Conservation (phyloP, 2,113 vertebrate species). For the Fulmarus glacialis region DNA sequence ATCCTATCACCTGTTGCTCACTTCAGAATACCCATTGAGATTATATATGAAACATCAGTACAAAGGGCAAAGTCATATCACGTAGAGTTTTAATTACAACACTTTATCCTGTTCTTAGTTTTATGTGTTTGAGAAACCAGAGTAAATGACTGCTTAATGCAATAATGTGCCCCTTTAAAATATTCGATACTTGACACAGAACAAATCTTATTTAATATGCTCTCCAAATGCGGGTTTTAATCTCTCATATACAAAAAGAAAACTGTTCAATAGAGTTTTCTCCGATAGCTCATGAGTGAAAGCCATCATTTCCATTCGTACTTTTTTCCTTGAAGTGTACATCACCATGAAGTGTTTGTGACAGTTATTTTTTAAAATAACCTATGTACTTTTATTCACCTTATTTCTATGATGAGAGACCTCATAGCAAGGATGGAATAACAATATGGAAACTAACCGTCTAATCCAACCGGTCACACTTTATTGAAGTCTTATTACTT, state of each 20-base stretch:
- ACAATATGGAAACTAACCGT: conserved; percentile 76
- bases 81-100: background rate
- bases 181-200: background rate
- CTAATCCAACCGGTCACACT: conserved; percentile 72
- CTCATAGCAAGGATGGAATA: conserved; percentile 76
- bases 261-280: background rate
- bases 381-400: conserved; percentile 5
- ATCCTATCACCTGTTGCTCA: background rate
- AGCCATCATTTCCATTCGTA: background rate
- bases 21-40: background rate
- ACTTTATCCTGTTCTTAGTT: background rate
- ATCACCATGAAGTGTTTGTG: background rate
- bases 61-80: background rate
- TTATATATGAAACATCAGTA: background rate
- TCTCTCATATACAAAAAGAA: background rate
- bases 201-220: background rate
- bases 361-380: background rate
- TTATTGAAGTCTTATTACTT: conserved; percentile 78
- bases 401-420: conserved; percentile 61
- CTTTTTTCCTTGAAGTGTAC: background rate
- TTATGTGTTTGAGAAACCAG: background rate
- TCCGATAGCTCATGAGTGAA: background rate
- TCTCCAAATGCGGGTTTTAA: background rate
- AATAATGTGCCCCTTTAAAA: background rate
- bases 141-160: background rate